phyloP scores from a whole-genome alignment of 2,888 invertebrate genomes.

The Dicyrtomina minuta region DNA sequence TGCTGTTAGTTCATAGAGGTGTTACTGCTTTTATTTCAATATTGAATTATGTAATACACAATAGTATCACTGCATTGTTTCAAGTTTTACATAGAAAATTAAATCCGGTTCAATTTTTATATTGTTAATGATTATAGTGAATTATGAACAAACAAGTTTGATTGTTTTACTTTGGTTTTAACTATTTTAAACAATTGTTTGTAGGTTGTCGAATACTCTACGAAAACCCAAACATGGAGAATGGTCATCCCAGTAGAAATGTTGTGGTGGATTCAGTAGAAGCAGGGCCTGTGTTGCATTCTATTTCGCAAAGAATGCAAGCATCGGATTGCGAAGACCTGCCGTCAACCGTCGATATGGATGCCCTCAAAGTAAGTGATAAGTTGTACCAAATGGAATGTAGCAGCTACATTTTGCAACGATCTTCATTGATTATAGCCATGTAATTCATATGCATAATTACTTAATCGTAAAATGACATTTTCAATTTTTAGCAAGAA shows the following conservation, averaged over 20 bases:
- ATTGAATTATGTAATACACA: no score
- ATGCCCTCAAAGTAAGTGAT: slow-evolving; percentile 65
- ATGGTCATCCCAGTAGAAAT: slow-evolving; percentile 4
- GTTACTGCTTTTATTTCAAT: no score
- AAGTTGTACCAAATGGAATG: slow-evolving; percentile 27
- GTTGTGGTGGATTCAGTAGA: slow-evolving; percentile 9
- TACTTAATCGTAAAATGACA: neutral
- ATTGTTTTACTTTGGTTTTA: no score
- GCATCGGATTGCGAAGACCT: slow-evolving; percentile 64
- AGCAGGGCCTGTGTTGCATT: slow-evolving; percentile 28
- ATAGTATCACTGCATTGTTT: no score
- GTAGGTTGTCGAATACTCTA: no score
- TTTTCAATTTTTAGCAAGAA: slow-evolving; percentile 18
- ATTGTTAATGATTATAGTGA: no score
- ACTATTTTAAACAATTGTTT: no score
- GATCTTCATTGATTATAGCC: neutral
- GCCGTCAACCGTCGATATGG: slow-evolving; percentile 68
- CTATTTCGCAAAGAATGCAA: slow-evolving; percentile 23
- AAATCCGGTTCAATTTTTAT: no score
- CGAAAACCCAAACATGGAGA: slow-evolving; percentile 1
- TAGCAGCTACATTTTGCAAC: no score
- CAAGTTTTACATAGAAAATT: no score
- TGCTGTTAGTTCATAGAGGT: no score
- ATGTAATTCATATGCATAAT: neutral
- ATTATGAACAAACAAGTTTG: no score